Percentiles rank a stretch among this genome's conserved stretches.
Conservation (phyloP, 1,140 invertebrate species). For the Aethina tumida region DNA sequence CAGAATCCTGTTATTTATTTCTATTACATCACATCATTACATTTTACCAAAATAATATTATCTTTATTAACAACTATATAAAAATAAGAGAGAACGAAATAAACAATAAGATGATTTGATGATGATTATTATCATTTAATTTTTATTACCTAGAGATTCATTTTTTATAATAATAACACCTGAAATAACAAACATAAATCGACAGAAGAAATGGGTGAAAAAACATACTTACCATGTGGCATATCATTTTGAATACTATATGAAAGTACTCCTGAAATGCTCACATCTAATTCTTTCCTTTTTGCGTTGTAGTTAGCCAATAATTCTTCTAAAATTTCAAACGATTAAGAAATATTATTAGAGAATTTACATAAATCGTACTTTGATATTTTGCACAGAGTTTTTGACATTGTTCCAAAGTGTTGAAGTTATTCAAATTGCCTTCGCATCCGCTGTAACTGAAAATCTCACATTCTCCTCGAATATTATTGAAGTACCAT, state of each 20-base stretch:
- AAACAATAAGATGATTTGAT: neutral
- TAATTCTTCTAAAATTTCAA: conserved; percentile 25
- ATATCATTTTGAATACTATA: conserved; percentile 33
- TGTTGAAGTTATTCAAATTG: conserved; percentile 64
- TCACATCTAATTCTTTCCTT: conserved; percentile 25
- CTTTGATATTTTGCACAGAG: conserved; percentile 35
- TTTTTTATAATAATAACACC: neutral
- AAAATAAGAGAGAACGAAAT: too few species aligned
- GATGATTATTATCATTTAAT: conserved; percentile 6
- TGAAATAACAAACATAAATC: conserved; percentile 4
- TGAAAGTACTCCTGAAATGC: conserved; percentile 30
- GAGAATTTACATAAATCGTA: conserved; percentile 30
- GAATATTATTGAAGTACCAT: conserved; percentile 61
- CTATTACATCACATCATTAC: too few species aligned
- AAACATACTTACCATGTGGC: conserved; percentile 18
- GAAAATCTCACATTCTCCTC: conserved; percentile 58
- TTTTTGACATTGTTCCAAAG: conserved; percentile 38
- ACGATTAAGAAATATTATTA: neutral
- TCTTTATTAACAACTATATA: too few species aligned
- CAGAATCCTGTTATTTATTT: too few species aligned
- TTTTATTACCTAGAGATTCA: conserved; percentile 5
- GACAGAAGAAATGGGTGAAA: conserved; percentile 4
- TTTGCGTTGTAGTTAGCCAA: conserved; percentile 30
- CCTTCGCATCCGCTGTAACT: conserved; percentile 65
- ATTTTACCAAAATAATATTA: too few species aligned